Evolutionary conservation across 2,888 invertebrate genomes (phyloP), one percentile per base, ranked within the genome.

Genomic region (Choreutis nemorana): DNA sequence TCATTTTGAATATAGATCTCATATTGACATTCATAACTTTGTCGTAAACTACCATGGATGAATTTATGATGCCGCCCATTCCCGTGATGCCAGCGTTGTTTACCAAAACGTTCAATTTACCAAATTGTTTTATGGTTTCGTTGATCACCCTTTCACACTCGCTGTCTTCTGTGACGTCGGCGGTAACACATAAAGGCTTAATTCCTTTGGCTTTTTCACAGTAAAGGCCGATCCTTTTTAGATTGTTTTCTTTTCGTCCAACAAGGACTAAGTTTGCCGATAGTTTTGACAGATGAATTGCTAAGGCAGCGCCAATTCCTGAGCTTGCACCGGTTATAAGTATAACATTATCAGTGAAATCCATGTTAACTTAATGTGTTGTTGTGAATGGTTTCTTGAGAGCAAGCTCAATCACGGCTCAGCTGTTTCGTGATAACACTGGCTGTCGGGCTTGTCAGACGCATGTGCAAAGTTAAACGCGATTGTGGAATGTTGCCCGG

Each of bases 61-160:
- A 89, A 37, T 83, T 87, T 56, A 95, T 94, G 41, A 95, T 90
- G 2, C 85, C 83, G 6, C 94, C 96, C 34, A 71, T 73, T 36
- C 85, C 87, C 11, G 93, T 61, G 14, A 90, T 82, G 4, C 96
- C 97, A 20, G 95, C 96, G 66, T 90, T 93, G 61, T 97, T 94
- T 2, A 94, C 72, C 36, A 94, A 65, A 28, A 93, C 84, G 66
- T 94, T 89, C 2, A 94, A 55, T 55, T 82, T 85, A 1, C 86
- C 85, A 48, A 79, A 90, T 44, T 87, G 83, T 27, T 83, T 73
- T 3, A 94, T 63, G 0, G 91, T 89, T 31, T 85, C 81, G 1
- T 85, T 81, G 2, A 93, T 56, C 33, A 92, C 82, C 28, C 79
- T 77, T 48, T 84, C 81, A 0, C 82, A 75, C 40, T 89, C 90